Conservation (phyloP, 2,888 invertebrate species). For the Eupithecia subfuscata region DNA sequence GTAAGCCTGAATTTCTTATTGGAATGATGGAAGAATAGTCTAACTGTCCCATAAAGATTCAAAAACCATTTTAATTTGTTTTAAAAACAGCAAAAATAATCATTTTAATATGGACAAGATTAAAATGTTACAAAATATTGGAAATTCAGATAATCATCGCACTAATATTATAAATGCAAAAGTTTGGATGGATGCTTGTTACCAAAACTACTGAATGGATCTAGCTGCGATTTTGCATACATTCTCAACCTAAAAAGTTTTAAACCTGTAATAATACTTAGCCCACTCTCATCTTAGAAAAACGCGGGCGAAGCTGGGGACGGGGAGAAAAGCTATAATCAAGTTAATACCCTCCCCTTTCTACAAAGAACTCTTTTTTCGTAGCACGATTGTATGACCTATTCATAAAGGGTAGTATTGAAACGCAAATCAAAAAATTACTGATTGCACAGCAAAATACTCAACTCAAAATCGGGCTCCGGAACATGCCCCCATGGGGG, state of each 20-base stretch:
- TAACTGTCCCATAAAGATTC: background rate
- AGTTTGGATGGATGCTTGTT: background rate
- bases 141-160: background rate
- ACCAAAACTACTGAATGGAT: background rate
- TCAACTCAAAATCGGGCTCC: too few species aligned
- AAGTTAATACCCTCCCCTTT: background rate
- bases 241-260: background rate
- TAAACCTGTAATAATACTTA: background rate
- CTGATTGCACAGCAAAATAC: too few species aligned
- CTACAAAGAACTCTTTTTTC: background rate
- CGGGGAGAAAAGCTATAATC: background rate
- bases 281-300: background rate
- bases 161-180: background rate
- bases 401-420: background rate
- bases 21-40: background rate
- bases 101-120: too few species aligned
- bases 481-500: too few species aligned
- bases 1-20: constrained; percentile 61
- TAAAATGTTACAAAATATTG: too few species aligned
- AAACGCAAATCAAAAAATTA: too few species aligned
- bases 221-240: background rate
- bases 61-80: background rate
- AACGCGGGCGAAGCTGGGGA: background rate
- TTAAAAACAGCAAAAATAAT: background rate
- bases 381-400: background rate